Conservation (phyloP, 2,113 vertebrate genomes). For the Leptobrachium leishanense region DNA sequence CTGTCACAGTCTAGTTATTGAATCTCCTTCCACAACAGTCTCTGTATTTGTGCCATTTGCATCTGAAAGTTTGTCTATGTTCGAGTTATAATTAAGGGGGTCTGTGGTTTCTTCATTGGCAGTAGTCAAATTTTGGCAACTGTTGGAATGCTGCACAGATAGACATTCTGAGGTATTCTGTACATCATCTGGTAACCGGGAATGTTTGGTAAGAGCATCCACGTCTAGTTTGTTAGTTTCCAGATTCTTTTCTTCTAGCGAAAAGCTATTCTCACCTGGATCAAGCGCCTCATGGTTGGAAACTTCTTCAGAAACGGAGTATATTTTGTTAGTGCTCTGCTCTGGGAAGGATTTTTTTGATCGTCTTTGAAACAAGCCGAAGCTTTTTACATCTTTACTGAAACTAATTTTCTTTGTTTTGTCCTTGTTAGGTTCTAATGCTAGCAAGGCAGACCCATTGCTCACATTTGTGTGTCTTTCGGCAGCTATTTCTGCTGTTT, state of each 20-base stretch:
- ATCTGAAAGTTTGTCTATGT: conserved; percentile 40
- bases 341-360: conserved; percentile 65
- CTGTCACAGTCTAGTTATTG: conserved; percentile 72
- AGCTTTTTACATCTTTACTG: conserved; percentile 69
- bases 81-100: conserved; percentile 43
- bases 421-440: conserved; percentile 64
- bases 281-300: conserved; percentile 64
- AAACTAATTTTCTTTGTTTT: conserved; percentile 70
- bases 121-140: conserved; percentile 51
- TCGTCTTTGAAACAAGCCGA: conserved; percentile 74
- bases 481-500: conserved; percentile 60
- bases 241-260: conserved; percentile 59
- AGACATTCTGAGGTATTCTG: conserved; percentile 50
- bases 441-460: conserved; percentile 69
- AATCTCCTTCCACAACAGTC: conserved; percentile 64
- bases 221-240: conserved; percentile 59
- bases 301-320: conserved; percentile 78
- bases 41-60: conserved; percentile 53
- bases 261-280: conserved; percentile 57
- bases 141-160: conserved; percentile 53
- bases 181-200: conserved; percentile 35
- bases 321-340: conserved; percentile 71
- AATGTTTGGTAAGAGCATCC: conserved; percentile 57
- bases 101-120: conserved; percentile 59
- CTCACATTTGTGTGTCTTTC: conserved; percentile 62